Base-by-base conservation (phyloP, 1,140 invertebrate species). In the Phymastichus coffea region DNA sequence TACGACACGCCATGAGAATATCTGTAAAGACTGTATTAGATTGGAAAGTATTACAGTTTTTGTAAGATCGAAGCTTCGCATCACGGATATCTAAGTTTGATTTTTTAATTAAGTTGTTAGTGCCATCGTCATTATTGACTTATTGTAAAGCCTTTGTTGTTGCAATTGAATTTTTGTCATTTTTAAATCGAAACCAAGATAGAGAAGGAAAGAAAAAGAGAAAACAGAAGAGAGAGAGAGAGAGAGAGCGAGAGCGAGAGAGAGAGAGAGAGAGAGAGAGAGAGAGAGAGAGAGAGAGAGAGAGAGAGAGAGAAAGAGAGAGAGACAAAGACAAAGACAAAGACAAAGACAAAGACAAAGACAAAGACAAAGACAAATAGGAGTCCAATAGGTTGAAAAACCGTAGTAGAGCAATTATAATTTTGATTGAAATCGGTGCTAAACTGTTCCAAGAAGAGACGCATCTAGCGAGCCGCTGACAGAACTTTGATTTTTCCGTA, bases 1-100 rank as follows among this genome's bases (percentile, higher is more conserved):
- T 59, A 62, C 28, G 52, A 48, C 57, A 59, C 59, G 53, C 43
- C 60, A 63, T 55, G 30, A 56, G n/a, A 67, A 70, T 65, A 71
- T 73, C 69, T 72, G 66, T 74, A 63, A 71, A 79, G 76, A 78
- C 75, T 77, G 75, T 75, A 74, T 72, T 70, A 63, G 65, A 75
- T 75, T 69, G 69, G 71, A 72, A 74, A 75, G 70, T 74, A 77
- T 74, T 73, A 69, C 61, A 69, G 63, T 68, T 68, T 73, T 71
- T 66, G 64, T 67, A 56, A 65, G 62, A 60, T 68, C 65, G 60
- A 66, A 64, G 57, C 65, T 72, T 65, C 61, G 57, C 59, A 64
- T 46, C 43, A 60, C 64, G 43, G 33, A 60, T 63, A 47, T 47
- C 44, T 43, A 61, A 7, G 28, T 51, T 57, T 62, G 28, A 40